phyloP scores from a whole-genome alignment of 2,797 vertebrate genomes.

The Periparus ater region DNA sequence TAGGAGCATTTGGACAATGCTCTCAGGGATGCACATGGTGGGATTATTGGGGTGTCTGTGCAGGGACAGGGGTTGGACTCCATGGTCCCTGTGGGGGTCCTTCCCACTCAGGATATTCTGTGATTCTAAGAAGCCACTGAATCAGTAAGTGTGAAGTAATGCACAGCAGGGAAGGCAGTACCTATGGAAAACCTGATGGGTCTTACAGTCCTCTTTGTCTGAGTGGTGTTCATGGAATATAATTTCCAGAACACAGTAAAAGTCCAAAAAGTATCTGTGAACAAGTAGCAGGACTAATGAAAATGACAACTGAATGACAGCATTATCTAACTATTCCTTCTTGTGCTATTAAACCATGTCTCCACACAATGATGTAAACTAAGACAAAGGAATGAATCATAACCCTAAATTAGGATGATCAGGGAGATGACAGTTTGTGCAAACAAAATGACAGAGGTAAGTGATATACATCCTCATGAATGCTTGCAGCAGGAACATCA shows the following conservation, averaged over 20 bases:
- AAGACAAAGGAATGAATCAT: not conserved
- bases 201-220: not conserved
- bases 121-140: not conserved
- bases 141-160: not conserved
- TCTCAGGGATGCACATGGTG: not conserved
- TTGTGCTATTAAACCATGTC: not conserved
- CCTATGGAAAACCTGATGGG: not conserved
- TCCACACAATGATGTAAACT: not conserved
- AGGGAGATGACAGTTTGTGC: not conserved
- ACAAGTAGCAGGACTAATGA: not conserved
- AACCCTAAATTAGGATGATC: not conserved
- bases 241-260: not conserved
- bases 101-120: not conserved
- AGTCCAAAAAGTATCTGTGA: not conserved
- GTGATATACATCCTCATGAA: not conserved
- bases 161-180: not conserved
- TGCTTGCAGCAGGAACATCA: not conserved
- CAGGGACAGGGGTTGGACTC: not conserved
- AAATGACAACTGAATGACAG: not conserved
- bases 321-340: not conserved
- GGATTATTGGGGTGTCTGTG: accelerated
- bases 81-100: not conserved
- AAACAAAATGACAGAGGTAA: not conserved
- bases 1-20: accelerated
- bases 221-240: not conserved